Percentiles rank a stretch among this genome's conserved stretches.
Conservation (phyloP, 2,113 vertebrate species). For the Perca schrenkii region DNA sequence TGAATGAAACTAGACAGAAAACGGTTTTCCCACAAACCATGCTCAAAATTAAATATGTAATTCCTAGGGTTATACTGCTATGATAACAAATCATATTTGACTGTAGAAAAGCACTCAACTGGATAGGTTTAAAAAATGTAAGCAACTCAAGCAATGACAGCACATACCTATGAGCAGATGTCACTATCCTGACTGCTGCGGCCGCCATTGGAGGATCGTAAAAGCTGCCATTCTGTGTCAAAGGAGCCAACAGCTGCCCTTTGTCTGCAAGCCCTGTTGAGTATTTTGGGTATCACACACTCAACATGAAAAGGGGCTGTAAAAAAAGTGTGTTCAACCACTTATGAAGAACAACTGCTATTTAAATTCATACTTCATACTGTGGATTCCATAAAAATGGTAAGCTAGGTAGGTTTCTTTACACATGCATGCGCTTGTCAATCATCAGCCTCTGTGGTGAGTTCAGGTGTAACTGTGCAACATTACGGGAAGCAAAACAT, state of each 20-base stretch:
- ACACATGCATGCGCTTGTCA: neutral
- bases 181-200: neutral
- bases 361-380: slow-evolving; percentile 3
- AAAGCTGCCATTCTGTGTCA: slow-evolving; percentile 30
- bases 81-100: neutral
- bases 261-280: slow-evolving; percentile 20
- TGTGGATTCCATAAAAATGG: neutral
- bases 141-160: neutral
- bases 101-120: neutral
- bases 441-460: neutral
- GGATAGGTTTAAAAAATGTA: neutral
- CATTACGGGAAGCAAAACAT: neutral
- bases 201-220: neutral
- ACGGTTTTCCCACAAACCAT: neutral
- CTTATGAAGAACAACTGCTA: slow-evolving; percentile 8
- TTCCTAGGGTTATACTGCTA: neutral
- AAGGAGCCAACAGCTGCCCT: slow-evolving; percentile 25
- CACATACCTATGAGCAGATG: slow-evolving; percentile 24
- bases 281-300: slow-evolving; percentile 10
- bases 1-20: neutral
- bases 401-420: neutral
- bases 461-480: neutral
- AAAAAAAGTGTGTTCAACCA: slow-evolving; percentile 9
- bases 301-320: neutral
- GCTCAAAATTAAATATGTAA: neutral